Evolutionary conservation across 2,113 vertebrate genomes (phyloP).

Genomic region (Nibea coibor): DNA sequence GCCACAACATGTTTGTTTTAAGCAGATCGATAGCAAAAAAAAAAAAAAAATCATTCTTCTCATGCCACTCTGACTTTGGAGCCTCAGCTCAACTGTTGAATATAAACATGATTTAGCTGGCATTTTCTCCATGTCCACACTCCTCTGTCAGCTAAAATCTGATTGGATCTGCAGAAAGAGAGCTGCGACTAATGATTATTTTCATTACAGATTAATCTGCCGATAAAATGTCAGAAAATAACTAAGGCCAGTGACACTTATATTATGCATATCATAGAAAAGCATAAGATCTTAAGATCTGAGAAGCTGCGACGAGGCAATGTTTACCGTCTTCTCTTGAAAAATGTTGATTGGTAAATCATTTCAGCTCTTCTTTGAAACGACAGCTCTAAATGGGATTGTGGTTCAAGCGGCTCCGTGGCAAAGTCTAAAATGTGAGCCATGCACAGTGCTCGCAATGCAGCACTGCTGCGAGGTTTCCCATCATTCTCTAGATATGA

Average conservation of each 20-base stretch:
- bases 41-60: neutral
- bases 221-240: neutral
- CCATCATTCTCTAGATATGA: neutral
- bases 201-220: neutral
- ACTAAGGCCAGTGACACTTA: neutral
- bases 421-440: neutral
- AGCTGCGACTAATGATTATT: neutral
- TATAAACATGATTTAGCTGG: neutral
- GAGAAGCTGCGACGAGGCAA: neutral
- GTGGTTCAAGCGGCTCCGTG: neutral
- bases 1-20: constrained; percentile 46
- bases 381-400: neutral
- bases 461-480: neutral
- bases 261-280: neutral
- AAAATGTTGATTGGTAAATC: neutral
- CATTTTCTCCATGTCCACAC: neutral
- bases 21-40: neutral
- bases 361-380: neutral
- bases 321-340: neutral
- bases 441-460: neutral
- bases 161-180: neutral
- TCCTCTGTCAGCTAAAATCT: neutral
- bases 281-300: neutral
- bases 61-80: neutral
- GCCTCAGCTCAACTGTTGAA: neutral